Evolutionary conservation across 2,797 vertebrate species (phyloP), one percentile per base, ranked within the genome.

Genomic region (Loriculus beryllinus): DNA sequence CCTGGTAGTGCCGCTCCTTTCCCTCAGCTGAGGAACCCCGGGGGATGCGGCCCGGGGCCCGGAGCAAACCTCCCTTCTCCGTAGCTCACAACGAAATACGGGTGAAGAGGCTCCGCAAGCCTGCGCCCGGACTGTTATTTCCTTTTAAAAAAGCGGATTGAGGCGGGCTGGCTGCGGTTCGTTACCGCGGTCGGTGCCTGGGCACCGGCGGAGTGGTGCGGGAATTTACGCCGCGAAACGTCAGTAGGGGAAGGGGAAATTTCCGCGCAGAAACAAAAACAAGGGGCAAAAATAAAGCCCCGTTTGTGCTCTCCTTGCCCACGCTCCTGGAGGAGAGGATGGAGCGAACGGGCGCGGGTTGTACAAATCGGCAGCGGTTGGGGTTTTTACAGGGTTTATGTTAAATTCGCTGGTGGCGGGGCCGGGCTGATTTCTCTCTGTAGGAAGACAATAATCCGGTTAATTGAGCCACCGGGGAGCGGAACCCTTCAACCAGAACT

Each of bases 401-500:
- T 89, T 83, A 93, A 93, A 96, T 97, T 92, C 94, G 94, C 76
- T 94, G 96, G 90, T 95, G 93, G 39, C 2, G 48, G 91, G 82
- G 54, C 92, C 69, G 91, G 93, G 98, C 96, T 97, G 98, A 98
- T 98, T 98, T 97, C 98, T 98, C 98, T 98, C 97, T 97, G 97
- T 97, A 98, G 98, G 97, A 98, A 97, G 98, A 98, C 98, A 98
- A 99, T 99, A 99, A 99, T 99, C 99, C 98, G 92, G 97, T 98
- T 99, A 99, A 99, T 99, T 99, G 98, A 99, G 98, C 98, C 99
- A 98, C 98, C 71, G 96, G 99, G 99, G 99, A 98, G 97, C 33
- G 78, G 95, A 97, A 97, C 93, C 97, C 98, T 98, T 98, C 98
- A 98, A 97, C 91, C 98, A 96, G 97, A 98, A 98, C 97, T 81